Conservation (phyloP, 2,113 vertebrate genomes). For the Porphyrio hochstetteri region DNA sequence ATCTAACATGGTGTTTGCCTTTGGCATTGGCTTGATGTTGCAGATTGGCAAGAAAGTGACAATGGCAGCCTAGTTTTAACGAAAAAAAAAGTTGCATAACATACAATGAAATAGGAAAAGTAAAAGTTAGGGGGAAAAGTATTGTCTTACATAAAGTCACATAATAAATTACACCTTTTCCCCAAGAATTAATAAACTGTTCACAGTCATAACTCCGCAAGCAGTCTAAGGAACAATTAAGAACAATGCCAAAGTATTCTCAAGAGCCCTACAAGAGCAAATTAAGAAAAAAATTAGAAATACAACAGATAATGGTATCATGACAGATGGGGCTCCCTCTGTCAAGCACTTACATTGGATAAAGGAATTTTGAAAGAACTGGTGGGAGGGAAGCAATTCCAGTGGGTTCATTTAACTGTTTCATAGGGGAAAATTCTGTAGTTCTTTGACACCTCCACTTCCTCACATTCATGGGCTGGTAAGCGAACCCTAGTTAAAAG, state of each 20-base stretch:
- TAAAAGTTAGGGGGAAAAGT: not conserved
- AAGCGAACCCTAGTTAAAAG: not conserved
- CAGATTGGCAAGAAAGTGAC: not conserved
- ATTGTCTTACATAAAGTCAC: not conserved
- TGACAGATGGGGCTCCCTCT: not conserved
- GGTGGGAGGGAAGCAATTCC: not conserved
- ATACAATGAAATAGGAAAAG: not conserved
- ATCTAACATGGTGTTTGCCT: not conserved
- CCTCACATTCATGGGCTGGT: not conserved
- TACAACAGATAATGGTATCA: not conserved
- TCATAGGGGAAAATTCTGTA: not conserved
- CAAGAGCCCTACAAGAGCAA: not conserved
- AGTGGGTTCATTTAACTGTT: not conserved
- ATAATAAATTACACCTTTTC: not conserved
- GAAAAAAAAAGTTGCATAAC: not conserved
- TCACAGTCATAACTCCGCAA: not conserved
- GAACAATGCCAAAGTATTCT: not conserved
- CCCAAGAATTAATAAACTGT: not conserved
- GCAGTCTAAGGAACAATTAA: conserved; percentile 7
- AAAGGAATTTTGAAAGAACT: not conserved
- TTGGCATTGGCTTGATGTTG: accelerated
- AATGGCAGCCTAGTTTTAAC: not conserved
- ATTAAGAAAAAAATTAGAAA: conserved; percentile 28
- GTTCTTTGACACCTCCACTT: not conserved
- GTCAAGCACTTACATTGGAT: not conserved